Conservation (phyloP, 2,888 invertebrate genomes). For the Nomada goodeniana region DNA sequence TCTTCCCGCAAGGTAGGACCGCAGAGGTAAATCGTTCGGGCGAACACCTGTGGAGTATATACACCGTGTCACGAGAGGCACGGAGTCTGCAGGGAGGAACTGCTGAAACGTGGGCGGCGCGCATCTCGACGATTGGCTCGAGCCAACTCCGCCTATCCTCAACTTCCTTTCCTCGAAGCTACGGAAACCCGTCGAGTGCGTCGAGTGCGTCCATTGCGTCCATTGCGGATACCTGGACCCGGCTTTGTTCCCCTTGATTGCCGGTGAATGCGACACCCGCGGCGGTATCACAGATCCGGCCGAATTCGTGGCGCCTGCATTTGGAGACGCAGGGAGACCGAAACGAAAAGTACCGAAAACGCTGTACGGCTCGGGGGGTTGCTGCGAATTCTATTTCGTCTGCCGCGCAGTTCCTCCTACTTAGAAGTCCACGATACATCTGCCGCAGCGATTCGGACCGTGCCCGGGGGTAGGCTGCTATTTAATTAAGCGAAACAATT, state of each 20-base stretch:
- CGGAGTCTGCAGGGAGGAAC: slow-evolving; percentile 75
- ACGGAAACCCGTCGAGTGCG: slow-evolving; percentile 7
- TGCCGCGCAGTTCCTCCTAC: not conserved
- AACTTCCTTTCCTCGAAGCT: slow-evolving; percentile 74
- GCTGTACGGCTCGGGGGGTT: not conserved
- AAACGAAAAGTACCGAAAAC: too few species aligned
- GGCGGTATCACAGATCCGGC: rapidly evolving
- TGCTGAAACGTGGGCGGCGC: slow-evolving; percentile 81
- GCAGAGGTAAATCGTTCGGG: slow-evolving; percentile 7
- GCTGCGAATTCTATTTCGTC: not conserved
- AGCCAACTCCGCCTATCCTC: slow-evolving; percentile 82
- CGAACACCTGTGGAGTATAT: not conserved
- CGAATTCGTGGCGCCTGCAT: not conserved
- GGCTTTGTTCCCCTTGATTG: slow-evolving; percentile 6
- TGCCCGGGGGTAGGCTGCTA: not conserved
- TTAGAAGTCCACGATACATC: not conserved
- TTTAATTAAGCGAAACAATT: slow-evolving; percentile 8
- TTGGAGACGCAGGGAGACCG: too few species aligned
- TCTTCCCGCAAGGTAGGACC: not conserved
- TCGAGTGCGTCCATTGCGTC: slow-evolving; percentile 48
- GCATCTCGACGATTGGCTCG: slow-evolving; percentile 81
- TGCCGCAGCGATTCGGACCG: not conserved
- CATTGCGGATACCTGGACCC: slow-evolving; percentile 64
- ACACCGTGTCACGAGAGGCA: slow-evolving; percentile 27
- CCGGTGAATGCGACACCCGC: not conserved